A percentile compares a stretch with the other conserved stretches of the same genome.
phyloP scores from a whole-genome alignment of 2,113 vertebrate species.

The Melozone crissalis region DNA sequence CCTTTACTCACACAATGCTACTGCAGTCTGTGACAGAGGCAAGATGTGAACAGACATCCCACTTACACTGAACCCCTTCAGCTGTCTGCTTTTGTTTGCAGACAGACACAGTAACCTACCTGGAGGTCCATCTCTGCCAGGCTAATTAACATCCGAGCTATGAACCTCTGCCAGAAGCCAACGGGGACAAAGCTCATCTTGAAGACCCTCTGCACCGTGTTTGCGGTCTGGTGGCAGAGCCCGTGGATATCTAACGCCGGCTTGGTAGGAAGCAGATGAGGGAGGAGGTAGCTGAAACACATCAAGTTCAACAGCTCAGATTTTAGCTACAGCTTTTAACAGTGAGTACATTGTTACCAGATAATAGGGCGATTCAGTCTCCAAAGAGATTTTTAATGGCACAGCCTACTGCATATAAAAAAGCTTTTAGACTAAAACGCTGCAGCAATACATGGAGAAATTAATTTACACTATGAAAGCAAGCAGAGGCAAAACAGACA shows the following conservation, averaged over 20 bases:
- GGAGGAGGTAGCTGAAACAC: conserved; percentile 89
- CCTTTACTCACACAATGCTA: not conserved
- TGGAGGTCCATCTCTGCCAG: conserved; percentile 95
- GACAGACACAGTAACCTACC: conserved; percentile 71
- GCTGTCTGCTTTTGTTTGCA: not conserved
- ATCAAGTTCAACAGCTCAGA: conserved; percentile 24
- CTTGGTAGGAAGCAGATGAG: conserved; percentile 93
- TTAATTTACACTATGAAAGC: conserved; percentile 41
- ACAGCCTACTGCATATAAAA: conserved; percentile 52
- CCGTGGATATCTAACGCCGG: conserved; percentile 90
- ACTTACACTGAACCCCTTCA: not conserved
- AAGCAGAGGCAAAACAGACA: conserved; percentile 52
- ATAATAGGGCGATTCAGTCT: conserved; percentile 22
- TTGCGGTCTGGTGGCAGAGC: conserved; percentile 80
- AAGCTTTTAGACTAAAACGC: conserved; percentile 30
- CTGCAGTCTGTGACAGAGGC: not conserved
- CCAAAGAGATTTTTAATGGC: conserved; percentile 48
- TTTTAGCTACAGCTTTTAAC: not conserved
- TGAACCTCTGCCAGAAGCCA: conserved; percentile 97
- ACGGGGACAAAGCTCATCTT: conserved; percentile 98
- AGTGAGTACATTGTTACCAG: conserved; percentile 38
- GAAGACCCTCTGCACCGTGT: conserved; percentile 91
- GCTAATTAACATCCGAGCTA: conserved; percentile 96
- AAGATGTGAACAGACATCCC: not conserved
- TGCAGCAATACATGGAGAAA: conserved; percentile 44